Evolutionary conservation across 2,113 vertebrate species (phyloP), one percentile per base, ranked within the genome.

Genomic region (Oceanites oceanicus): DNA sequence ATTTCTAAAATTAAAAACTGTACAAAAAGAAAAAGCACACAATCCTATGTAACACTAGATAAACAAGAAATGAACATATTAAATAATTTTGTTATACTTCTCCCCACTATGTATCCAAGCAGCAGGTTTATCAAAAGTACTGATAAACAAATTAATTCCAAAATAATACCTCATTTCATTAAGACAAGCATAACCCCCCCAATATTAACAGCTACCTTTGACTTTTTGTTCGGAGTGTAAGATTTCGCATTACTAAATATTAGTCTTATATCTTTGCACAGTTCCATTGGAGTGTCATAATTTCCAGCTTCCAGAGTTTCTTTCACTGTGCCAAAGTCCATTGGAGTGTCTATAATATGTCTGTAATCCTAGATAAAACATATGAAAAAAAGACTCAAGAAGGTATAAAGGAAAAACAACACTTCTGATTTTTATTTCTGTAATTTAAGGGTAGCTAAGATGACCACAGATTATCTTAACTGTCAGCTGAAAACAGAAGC

Each of bases 231-330:
- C 87, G 99, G 99, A 36, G 99, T 99, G 95, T 99, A 99, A 47
- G 99, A 98, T 98, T 99, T 99, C 81, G 99, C 99, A 86, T 99
- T 99, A 72, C 98, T 98, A 96, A 99, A 99, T 98, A 99, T 99
- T 52, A 99, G 97, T 52, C 99, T 98, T 29, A 99, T 98, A 88
- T 99, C 99, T 98, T 99, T 99, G 98, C 99, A 99, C 84, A 99
- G 96, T 96, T 99, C 99, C 77, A 98, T 94, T 20, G 99, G 99
- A 95, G 98, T 99, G 91, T 99, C 99, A 13, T 99, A 99, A 96
- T 97, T 98, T 71, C 98, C 99, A 27, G 98, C 98, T 93, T 98
- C 98, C 85, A 99, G 96, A 23, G 97, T 98, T 94, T 98, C 98
- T 82, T 98, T 99, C 84, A 99, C 98, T 18, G 99, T 98, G 87